Evolutionary conservation across 2,797 vertebrate genomes (phyloP).

Genomic region (Columba guinea): DNA sequence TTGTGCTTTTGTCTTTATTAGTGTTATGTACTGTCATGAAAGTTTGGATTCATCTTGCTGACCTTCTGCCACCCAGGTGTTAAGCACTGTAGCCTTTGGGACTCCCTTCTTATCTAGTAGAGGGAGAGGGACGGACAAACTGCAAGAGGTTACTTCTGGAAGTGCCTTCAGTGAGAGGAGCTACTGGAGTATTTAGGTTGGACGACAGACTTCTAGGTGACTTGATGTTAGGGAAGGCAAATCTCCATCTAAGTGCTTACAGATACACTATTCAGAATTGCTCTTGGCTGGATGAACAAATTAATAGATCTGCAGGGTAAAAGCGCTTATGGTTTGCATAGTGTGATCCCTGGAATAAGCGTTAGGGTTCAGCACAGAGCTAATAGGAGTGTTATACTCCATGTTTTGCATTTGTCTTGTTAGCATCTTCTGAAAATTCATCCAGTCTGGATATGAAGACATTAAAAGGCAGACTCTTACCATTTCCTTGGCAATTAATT

Average conservation of each 20-base stretch:
- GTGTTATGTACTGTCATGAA: not conserved
- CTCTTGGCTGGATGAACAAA: not conserved
- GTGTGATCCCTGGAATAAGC: not conserved
- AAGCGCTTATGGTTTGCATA: not conserved
- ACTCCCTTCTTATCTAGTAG: not conserved
- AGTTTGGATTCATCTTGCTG: not conserved
- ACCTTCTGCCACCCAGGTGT: not conserved
- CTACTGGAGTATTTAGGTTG: not conserved
- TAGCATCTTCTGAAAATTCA: not conserved
- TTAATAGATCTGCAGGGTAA: not conserved
- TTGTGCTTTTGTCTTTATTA: not conserved
- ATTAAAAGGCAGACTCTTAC: not conserved
- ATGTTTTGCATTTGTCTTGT: not conserved
- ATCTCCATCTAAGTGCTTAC: not conserved
- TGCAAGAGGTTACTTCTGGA: not conserved
- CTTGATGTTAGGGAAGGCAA: not conserved
- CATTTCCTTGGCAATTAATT: not conserved
- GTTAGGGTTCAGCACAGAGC: too few relatives aligned
- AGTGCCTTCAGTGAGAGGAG: not conserved
- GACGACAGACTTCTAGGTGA: not conserved
- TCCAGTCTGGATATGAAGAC: not conserved
- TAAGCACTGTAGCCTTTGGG: rapidly evolving
- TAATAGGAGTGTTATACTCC: too few relatives aligned
- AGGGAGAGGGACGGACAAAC: not conserved
- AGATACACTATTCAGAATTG: not conserved